phyloP scores from a whole-genome alignment of 2,113 vertebrate species.

The Sapayoa aenigma region DNA sequence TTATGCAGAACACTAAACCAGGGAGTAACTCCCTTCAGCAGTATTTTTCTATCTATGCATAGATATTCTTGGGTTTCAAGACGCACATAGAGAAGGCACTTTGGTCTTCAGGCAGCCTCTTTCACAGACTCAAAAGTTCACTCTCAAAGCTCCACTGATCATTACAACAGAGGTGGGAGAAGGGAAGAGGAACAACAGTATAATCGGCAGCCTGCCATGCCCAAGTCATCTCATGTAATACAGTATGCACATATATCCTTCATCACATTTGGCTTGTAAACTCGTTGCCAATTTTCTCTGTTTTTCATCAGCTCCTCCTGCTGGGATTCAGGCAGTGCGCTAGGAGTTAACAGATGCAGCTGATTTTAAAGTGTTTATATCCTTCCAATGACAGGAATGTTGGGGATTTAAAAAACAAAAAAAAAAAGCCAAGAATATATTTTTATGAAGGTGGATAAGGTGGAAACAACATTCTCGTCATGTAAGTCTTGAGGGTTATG shows the following conservation, averaged over 20 bases:
- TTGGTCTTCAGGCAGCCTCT: neutral
- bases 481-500: neutral
- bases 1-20: neutral
- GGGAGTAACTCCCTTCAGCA: neutral
- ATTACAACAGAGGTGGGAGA: neutral
- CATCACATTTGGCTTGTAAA: neutral
- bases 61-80: neutral
- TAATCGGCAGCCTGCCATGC: neutral
- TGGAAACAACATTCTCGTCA: neutral
- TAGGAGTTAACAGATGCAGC: conserved; percentile 26
- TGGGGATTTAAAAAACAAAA: neutral
- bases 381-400: neutral
- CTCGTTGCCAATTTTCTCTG: neutral
- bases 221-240: neutral
- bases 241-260: neutral
- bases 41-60: neutral
- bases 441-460: neutral
- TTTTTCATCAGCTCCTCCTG: neutral
- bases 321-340: neutral
- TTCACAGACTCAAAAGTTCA: neutral
- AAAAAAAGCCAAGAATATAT: neutral
- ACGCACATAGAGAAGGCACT: neutral
- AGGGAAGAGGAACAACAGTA: neutral
- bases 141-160: neutral
- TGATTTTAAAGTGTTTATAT: neutral